Evolutionary conservation across 2,888 invertebrate species (phyloP).

Genomic region (Heliconius cydno): DNA sequence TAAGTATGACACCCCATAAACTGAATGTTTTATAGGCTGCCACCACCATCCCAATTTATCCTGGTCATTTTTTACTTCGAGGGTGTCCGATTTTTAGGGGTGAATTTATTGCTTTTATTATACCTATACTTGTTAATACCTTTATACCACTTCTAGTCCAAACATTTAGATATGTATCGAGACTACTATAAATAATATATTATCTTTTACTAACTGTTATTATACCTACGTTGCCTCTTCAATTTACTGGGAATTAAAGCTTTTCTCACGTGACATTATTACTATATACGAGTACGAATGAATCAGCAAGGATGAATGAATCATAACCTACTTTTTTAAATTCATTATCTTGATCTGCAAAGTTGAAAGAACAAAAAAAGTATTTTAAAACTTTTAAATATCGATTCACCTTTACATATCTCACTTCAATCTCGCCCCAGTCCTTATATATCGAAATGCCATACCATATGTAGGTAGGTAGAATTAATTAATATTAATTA

Average conservation of each 20-base stretch:
- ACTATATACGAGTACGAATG: neutral
- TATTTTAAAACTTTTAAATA: conserved; percentile 8
- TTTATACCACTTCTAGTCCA: conserved; percentile 57
- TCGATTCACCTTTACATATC: conserved; percentile 23
- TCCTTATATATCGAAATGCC: neutral
- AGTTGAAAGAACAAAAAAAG: conserved; percentile 4
- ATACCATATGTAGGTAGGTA: neutral
- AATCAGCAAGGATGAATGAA: neutral
- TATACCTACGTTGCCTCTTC: too few relatives aligned
- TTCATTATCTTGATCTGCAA: conserved; percentile 9
- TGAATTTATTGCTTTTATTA: conserved; percentile 74
- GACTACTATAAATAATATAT: neutral
- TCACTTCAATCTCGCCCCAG: conserved; percentile 21
- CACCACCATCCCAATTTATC: conserved; percentile 82
- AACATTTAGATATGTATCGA: conserved; percentile 41
- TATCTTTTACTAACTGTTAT: too few relatives aligned
- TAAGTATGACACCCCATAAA: conserved; percentile 84
- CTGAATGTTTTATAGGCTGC: conserved; percentile 81
- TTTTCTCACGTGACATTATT: neutral
- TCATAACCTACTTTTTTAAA: conserved; percentile 21
- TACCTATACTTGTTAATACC: conserved; percentile 49
- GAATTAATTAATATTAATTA: conserved; percentile 28
- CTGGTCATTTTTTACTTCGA: conserved; percentile 81
- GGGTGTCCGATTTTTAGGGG: conserved; percentile 80
- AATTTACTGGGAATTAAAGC: neutral